These are phyloP conservation scores for Pandion haliaetus DNA, from an alignment of 2,113 vertebrate genomes.

Conservation along the genomic window DNA sequence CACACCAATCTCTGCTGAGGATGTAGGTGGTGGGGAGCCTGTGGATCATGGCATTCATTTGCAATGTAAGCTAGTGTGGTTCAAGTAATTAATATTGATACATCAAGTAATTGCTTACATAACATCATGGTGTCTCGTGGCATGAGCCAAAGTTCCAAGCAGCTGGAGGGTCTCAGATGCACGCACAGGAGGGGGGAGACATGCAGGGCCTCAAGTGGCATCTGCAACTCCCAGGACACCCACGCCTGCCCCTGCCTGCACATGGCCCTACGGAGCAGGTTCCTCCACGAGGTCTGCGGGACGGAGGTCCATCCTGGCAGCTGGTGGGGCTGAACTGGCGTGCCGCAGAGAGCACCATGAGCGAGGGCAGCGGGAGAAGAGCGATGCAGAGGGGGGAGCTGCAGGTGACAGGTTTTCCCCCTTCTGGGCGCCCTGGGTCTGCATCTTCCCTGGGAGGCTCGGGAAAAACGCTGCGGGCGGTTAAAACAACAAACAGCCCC, in stretches of 20 bases:
- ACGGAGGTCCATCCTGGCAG: rapidly evolving
- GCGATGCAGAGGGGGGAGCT: too few species aligned
- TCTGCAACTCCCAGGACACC: too few species aligned
- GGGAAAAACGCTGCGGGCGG: too few species aligned
- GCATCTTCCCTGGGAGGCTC: too few species aligned
- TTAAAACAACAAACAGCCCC: not conserved
- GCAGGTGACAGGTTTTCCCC: too few species aligned
- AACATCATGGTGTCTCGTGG: not conserved
- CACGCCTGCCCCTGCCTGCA: not conserved
- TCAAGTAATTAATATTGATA: not conserved
- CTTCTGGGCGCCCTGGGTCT: too few species aligned
- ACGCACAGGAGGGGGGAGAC: rapidly evolving
- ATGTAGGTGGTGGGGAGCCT: not conserved
- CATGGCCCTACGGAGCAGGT: rapidly evolving
- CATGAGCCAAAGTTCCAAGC: not conserved
- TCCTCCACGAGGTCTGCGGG: not conserved
- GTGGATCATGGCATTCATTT: not conserved
- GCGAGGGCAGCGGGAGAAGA: not conserved
- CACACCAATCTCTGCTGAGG: not conserved
- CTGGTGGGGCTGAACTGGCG: rapidly evolving
- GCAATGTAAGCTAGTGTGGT: not conserved
- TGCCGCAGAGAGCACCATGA: not conserved
- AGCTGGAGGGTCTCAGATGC: not conserved
- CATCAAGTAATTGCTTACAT: not conserved
- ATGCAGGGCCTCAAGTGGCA: rapidly evolving